Evolutionary conservation across 2,113 vertebrate genomes (phyloP).

Genomic region (Poicephalus gulielmi): DNA sequence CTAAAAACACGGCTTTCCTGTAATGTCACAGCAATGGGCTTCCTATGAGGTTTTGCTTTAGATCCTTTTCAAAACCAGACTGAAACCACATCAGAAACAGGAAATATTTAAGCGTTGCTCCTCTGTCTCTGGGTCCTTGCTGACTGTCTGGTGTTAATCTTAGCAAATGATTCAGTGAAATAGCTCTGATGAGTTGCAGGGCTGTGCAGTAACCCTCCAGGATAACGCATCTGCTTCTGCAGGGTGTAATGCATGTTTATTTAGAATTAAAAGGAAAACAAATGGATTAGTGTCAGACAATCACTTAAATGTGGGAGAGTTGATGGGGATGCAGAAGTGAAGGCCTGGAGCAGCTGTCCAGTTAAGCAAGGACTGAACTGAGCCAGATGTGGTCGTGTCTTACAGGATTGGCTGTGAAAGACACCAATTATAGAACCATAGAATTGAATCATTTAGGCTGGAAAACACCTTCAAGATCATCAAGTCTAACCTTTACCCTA

Average conservation of each 20-base stretch:
- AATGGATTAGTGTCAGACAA: not conserved
- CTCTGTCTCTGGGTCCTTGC: conserved; percentile 1
- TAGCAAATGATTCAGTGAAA: conserved; percentile 11
- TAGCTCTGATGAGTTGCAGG: not conserved
- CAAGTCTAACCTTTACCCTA: not conserved
- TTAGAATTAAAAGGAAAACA: not conserved
- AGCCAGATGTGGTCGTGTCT: not conserved
- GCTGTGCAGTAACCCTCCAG: not conserved
- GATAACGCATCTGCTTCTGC: not conserved
- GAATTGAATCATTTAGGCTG: not conserved
- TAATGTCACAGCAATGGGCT: not conserved
- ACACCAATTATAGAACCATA: not conserved
- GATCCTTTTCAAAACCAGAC: conserved; percentile 24
- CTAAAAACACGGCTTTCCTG: not conserved
- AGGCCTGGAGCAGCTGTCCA: not conserved
- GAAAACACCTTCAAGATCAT: not conserved
- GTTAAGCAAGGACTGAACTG: not conserved
- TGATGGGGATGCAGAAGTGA: not conserved
- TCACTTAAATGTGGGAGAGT: not conserved
- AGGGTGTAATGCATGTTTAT: not conserved
- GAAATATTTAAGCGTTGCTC: not conserved
- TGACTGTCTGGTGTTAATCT: conserved; percentile 39
- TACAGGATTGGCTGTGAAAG: not conserved
- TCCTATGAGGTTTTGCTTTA: conserved; percentile 40
- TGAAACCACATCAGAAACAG: conserved; percentile 42